Evolutionary conservation across 2,113 vertebrate genomes (phyloP).

Genomic region (Pachycephala philippinensis): DNA sequence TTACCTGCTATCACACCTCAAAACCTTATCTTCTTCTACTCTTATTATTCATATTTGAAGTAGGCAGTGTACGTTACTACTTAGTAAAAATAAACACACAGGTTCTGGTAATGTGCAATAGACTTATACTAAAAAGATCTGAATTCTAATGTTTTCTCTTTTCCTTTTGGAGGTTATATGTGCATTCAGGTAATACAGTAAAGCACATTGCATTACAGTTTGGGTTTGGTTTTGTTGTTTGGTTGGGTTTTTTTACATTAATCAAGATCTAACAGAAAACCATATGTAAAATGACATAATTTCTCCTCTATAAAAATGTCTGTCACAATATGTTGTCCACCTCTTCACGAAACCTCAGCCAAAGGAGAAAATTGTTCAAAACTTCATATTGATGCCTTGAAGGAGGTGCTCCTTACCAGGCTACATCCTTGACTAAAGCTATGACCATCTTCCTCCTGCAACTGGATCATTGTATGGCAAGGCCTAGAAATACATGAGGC

Average conservation of each 20-base stretch:
- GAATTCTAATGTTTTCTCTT: background rate
- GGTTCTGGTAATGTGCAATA: background rate
- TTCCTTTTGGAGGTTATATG: background rate
- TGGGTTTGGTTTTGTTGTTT: background rate
- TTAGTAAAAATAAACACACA: background rate
- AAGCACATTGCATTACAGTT: background rate
- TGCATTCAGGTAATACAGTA: background rate
- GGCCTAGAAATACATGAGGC: background rate
- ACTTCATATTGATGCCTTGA: background rate
- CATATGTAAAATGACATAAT: background rate
- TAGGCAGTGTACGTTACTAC: background rate
- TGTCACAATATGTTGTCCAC: background rate
- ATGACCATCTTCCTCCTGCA: background rate
- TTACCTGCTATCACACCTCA: background rate
- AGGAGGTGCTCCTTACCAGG: background rate
- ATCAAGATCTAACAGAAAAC: background rate
- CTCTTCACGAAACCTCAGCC: background rate
- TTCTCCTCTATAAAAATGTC: background rate
- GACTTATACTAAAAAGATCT: background rate
- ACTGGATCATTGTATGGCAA: background rate
- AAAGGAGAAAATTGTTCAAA: background rate
- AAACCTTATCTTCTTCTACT: background rate
- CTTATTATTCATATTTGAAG: background rate
- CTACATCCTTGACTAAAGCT: background rate
- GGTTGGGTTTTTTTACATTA: background rate